Evolutionary conservation across 2,888 invertebrate species (phyloP).

Genomic region (Dryocosmus kuriphilus): DNA sequence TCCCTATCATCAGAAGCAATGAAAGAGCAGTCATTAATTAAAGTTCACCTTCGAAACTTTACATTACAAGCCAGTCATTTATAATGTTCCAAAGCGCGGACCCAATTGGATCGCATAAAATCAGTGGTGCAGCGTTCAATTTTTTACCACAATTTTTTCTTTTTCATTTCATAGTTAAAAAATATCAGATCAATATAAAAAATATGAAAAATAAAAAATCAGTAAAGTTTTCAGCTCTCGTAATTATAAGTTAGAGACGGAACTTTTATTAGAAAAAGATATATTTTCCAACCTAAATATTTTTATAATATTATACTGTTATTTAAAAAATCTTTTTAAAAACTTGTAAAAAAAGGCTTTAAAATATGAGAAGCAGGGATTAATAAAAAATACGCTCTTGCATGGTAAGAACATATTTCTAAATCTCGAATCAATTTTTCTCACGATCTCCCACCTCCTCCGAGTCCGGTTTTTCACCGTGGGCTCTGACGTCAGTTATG

Average conservation of each 20-base stretch:
- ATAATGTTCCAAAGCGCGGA: not conserved
- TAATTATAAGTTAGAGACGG: no score
- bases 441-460: not conserved
- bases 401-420: not conserved
- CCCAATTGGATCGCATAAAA: not conserved
- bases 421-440: not conserved
- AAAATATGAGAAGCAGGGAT: not conserved
- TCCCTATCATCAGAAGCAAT: slow-evolving; percentile 30
- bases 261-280: no score
- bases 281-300: no score
- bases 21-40: slow-evolving; percentile 34
- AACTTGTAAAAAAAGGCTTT: not conserved
- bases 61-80: slow-evolving; percentile 9
- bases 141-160: not conserved
- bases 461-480: not conserved
- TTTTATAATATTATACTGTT: no score
- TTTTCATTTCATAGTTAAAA: not conserved
- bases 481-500: not conserved
- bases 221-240: no score
- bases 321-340: not conserved
- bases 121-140: not conserved
- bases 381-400: not conserved
- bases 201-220: no score
- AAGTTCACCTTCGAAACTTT: slow-evolving; percentile 17
- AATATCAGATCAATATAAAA: not conserved